Evolutionary conservation across 2,113 vertebrate genomes (phyloP).

Genomic region (Eudyptes chrysolophus): DNA sequence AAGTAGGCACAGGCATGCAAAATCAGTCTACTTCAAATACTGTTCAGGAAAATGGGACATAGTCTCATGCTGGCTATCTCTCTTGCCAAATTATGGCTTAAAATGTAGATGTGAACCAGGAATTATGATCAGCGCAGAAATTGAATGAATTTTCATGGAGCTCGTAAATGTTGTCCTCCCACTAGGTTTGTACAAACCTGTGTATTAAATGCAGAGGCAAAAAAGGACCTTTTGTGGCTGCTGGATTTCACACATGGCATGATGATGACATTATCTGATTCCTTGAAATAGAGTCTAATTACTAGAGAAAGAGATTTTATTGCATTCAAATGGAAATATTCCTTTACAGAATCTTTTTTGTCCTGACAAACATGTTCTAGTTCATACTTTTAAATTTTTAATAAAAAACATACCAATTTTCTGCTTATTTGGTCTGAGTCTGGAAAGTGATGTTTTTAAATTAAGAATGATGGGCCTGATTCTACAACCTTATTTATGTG

Average conservation of each 20-base stretch:
- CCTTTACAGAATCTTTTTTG: neutral
- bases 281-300: neutral
- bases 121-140: neutral
- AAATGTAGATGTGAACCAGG: neutral
- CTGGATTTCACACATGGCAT: neutral
- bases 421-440: neutral
- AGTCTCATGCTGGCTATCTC: neutral
- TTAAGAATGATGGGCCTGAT: neutral
- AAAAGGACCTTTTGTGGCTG: neutral
- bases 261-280: neutral
- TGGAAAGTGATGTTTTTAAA: neutral
- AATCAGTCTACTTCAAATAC: neutral
- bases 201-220: neutral
- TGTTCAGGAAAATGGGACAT: neutral
- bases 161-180: neutral
- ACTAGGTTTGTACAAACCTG: neutral
- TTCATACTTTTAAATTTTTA: neutral
- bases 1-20: neutral
- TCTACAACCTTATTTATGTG: neutral
- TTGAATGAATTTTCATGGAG: neutral
- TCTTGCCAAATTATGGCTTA: neutral
- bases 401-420: neutral
- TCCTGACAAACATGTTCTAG: neutral
- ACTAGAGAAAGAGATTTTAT: neutral
- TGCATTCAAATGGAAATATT: neutral